phyloP scores from a whole-genome alignment of 1,140 invertebrate genomes.

The Drosophila sucinea region DNA sequence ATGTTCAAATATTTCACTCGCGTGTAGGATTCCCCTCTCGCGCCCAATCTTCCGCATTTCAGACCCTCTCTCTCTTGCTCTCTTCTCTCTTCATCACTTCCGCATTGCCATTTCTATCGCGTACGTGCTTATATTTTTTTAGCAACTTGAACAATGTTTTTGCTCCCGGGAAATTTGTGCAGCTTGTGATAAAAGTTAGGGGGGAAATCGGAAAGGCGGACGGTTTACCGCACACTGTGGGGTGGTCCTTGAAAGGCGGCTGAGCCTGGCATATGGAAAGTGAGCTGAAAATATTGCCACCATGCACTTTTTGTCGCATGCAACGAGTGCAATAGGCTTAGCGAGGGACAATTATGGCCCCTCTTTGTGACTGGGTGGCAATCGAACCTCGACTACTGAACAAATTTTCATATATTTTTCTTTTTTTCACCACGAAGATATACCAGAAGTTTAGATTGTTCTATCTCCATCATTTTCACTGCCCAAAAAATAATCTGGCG shows the following conservation, averaged over 20 bases:
- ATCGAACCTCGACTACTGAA: no score
- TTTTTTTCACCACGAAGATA: no score
- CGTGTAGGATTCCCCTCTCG: constrained; percentile 25
- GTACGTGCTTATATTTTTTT: constrained; percentile 79
- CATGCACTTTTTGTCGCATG: constrained; percentile 48
- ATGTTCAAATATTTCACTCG: constrained; percentile 67
- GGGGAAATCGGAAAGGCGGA: neutral
- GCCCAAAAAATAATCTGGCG: no score
- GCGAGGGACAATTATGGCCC: constrained; percentile 13
- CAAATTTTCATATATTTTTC: no score
- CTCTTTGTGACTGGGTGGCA: no score
- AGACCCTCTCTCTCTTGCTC: constrained; percentile 17
- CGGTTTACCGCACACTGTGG: neutral
- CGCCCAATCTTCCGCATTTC: neutral
- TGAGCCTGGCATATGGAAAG: constrained; percentile 48
- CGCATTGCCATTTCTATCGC: constrained; percentile 61
- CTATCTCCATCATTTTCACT: no score
- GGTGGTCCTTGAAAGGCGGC: neutral
- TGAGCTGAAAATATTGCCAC: constrained; percentile 33
- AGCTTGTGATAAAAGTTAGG: constrained; percentile 71
- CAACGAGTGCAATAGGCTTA: constrained; percentile 39
- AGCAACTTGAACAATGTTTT: constrained; percentile 74
- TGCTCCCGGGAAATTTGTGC: constrained; percentile 64
- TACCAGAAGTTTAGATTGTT: no score
- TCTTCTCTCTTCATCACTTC: constrained; percentile 12